Base-by-base conservation (phyloP, 2,797 vertebrate genomes). In the Acipenser ruthenus region DNA sequence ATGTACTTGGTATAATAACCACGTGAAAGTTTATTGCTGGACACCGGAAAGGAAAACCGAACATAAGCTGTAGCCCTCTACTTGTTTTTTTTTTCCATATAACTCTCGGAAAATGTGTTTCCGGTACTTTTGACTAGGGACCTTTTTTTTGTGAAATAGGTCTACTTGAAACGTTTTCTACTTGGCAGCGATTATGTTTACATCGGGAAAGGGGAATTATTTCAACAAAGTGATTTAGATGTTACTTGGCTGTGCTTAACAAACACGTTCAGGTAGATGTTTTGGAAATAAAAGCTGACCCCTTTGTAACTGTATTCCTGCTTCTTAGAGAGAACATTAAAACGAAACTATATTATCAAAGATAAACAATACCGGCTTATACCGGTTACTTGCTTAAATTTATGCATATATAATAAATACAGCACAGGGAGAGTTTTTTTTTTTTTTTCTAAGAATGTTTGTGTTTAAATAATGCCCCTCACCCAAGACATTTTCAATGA, bases 161-260 rank as follows among this genome's bases (percentile, higher is more conserved):
- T 18, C 15, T 18, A 56, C 55, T n/a, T 13, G 55, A 70, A 61
- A 61, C 61, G 50, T 37, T 73, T 15, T 48, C 58, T n/a, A 62
- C 18, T 67, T 58, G 10, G 56, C 66, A 63, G 65, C 67, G 13
- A 62, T 11, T 51, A 51, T 71, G 60, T 67, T 78, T 67, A 65
- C 13, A 62, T 63, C 15, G 50, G 8, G 60, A 72, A 75, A 23
- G 52, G 2, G 23, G 10, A 65, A 64, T 72, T 69, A 58, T 69
- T 72, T 69, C 52, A 58, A 67, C 50, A 62, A 50, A 56, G 56
- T 49, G 68, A 62, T 69, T 67, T 68, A 66, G 23, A 60, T 68
- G 66, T 55, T n/a, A 60, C 50, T 68, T 51, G 50, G 7, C 56
- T 64, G 12, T 13, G 48, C 65, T 65, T 66, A 8, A 52, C 49